Percentiles rank a stretch among this genome's conserved stretches.
These are phyloP conservation scores for Struthio camelus DNA, from an alignment of 2,113 vertebrate genomes.

Conservation along the genomic window DNA sequence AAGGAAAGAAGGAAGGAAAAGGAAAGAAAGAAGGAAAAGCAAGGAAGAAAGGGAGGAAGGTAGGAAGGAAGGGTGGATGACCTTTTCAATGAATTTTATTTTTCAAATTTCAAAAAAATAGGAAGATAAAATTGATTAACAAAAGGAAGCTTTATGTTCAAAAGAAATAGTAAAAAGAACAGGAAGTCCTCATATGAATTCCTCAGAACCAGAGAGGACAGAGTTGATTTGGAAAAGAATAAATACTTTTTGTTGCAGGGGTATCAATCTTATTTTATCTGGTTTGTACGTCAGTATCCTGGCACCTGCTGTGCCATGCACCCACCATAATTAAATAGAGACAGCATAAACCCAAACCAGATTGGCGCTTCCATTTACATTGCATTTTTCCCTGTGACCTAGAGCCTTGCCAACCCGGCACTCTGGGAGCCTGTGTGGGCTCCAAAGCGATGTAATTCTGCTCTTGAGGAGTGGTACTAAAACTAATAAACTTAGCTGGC, in stretches of 20 bases:
- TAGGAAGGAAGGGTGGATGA: neutral
- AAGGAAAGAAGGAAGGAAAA: neutral
- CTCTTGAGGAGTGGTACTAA: neutral
- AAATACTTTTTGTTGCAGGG: neutral
- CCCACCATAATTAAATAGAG: neutral
- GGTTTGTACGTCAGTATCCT: neutral
- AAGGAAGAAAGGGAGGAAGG: neutral
- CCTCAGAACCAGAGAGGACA: neutral
- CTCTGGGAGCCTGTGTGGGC: neutral
- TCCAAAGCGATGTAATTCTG: constrained; percentile 6
- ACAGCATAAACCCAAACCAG: neutral
- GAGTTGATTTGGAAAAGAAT: neutral
- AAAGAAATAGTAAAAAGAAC: neutral
- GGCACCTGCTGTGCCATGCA: neutral
- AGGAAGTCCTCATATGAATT: neutral
- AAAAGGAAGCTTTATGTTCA: neutral
- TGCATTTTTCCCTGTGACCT: neutral
- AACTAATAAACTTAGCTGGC: neutral
- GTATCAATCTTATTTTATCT: constrained; percentile 22
- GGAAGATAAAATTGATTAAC: neutral
- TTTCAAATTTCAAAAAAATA: neutral
- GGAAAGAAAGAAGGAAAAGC: neutral
- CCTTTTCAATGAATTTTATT: neutral
- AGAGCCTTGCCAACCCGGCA: neutral
- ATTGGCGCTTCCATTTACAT: neutral